Evolutionary conservation across 2,113 vertebrate species (phyloP), one percentile per base, ranked within the genome.

Genomic region (Turdus rufiventris): DNA sequence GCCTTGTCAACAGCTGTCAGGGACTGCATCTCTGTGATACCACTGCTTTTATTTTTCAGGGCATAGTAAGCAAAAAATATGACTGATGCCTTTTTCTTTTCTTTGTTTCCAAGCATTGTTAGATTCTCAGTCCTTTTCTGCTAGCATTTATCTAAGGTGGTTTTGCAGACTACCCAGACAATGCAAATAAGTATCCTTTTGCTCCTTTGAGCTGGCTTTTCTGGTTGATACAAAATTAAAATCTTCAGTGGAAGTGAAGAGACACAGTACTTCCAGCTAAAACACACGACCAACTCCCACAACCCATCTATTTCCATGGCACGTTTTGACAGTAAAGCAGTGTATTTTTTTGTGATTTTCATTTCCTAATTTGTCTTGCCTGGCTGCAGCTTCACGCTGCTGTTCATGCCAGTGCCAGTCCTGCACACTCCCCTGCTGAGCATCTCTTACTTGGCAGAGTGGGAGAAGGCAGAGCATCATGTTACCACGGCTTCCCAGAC

Each of bases 1-100:
- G 72, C 72, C 75, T 93, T 90, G 89, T 92, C 91, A 91, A 75
- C 88, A 96, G 40, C 84, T 93, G 58, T 66, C 92, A 96, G 79
- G 71, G 85, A 61, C 70, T 65, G 86, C 57, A 31, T 48, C 67
- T 54, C 71, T 85, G 53, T 94, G 85, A 79, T 70, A 75, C 6
- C 26, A 80, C n/a, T 25, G 62, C 94, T 85, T 93, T 93, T 84
- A 65, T 31, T 82, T 80, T 66, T 84, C 53, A 76, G 74, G 70
- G 56, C 85, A 88, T 83, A 43, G 70, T 92, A 96, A 74, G 33
- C 63, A 96, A 74, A 57, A 70, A 21, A 36, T 75, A 57, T 23
- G 33, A 54, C 28, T 40, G 89, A 61, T 63, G 65, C 40, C 33
- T 94, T 23, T 34, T 57, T 23, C 21, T 20, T 54, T 31, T 11